phyloP scores from a whole-genome alignment of 2,797 vertebrate species.

The Ispidina picta region DNA sequence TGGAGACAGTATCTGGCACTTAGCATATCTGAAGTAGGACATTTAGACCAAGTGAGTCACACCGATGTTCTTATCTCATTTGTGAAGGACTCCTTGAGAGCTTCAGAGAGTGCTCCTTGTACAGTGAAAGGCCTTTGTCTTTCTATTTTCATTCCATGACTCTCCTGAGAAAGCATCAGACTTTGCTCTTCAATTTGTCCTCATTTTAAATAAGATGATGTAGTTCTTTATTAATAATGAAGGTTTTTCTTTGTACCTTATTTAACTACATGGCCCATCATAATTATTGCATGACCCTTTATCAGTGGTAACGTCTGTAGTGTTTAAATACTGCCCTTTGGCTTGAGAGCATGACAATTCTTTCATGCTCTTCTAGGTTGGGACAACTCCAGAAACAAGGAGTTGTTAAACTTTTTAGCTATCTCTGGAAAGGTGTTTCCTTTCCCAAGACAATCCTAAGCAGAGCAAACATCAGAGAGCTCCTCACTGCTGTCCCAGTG shows the following conservation, averaged over 20 bases:
- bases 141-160: neutral
- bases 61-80: neutral
- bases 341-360: fast-evolving
- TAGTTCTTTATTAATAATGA: conserved; percentile 26
- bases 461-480: neutral
- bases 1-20: neutral
- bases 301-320: neutral
- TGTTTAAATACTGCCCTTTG: neutral
- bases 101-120: neutral
- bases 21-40: conserved; percentile 31
- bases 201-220: neutral
- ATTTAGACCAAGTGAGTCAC: conserved; percentile 36
- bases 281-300: neutral
- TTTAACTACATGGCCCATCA: neutral
- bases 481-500: neutral
- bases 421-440: neutral
- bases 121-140: neutral
- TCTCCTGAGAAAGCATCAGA: conserved; percentile 11
- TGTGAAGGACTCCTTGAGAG: conserved; percentile 5
- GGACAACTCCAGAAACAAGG: neutral
- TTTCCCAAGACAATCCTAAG: neutral
- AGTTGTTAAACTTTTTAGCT: neutral
- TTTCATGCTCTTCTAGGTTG: neutral
- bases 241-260: neutral
- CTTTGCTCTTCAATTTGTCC: neutral